Evolutionary conservation across 1,140 invertebrate genomes (phyloP).

Genomic region (Armadillidium nasatum): DNA sequence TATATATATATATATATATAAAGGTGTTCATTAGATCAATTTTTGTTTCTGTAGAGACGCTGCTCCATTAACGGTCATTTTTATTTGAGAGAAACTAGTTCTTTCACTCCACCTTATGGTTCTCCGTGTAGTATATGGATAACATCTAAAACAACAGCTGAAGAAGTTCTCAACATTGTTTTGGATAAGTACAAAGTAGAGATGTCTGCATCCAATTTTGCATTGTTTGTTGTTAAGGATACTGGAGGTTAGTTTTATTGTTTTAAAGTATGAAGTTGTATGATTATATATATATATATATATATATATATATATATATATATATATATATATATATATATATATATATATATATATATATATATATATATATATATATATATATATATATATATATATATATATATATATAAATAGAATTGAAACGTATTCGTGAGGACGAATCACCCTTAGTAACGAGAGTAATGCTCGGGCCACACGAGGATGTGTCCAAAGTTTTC

Average conservation of each 20-base stretch:
- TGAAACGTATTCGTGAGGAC: slow-evolving; percentile 66
- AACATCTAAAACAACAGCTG: slow-evolving; percentile 67
- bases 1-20: too few species aligned
- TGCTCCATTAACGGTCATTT: slow-evolving; percentile 85
- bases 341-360: slow-evolving; percentile 25
- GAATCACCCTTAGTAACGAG: slow-evolving; percentile 74
- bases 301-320: slow-evolving; percentile 11
- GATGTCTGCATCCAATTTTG: slow-evolving; percentile 71
- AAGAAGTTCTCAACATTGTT: slow-evolving; percentile 75
- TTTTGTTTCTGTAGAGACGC: slow-evolving; percentile 53
- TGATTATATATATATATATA: slow-evolving; percentile 4
- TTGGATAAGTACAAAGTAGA: slow-evolving; percentile 82
- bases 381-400: neutral
- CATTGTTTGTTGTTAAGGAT: slow-evolving; percentile 73
- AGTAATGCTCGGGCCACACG: slow-evolving; percentile 72
- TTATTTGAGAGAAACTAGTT: slow-evolving; percentile 80
- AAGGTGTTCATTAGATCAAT: too few species aligned
- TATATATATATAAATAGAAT: slow-evolving; percentile 56
- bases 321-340: slow-evolving; percentile 14
- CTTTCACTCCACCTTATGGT: slow-evolving; percentile 77
- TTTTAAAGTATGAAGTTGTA: too few species aligned
- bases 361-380: slow-evolving; percentile 5
- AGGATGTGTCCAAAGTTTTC: slow-evolving; percentile 73
- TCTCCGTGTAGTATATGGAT: slow-evolving; percentile 82
- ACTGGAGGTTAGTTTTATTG: slow-evolving; percentile 71